phyloP scores from a whole-genome alignment of 1,140 invertebrate genomes.

The Lysiphlebus fabarum region DNA sequence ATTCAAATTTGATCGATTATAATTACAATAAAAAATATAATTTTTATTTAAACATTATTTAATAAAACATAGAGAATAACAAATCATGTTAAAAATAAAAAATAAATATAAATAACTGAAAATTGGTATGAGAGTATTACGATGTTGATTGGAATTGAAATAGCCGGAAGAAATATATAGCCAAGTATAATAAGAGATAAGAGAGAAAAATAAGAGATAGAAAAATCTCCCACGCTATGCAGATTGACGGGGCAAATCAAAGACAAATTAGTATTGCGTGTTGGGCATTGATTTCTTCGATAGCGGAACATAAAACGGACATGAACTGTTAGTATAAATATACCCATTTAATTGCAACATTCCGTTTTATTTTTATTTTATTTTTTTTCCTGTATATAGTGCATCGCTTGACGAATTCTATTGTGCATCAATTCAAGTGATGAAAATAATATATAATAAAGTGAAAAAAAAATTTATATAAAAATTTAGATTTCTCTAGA shows the following conservation, averaged over 20 bases:
- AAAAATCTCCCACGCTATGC: conserved; percentile 48
- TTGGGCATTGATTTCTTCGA: conserved; percentile 53
- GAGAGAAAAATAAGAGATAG: neutral
- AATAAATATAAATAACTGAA: neutral
- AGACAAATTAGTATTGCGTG: conserved; percentile 56
- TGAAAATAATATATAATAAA: no score
- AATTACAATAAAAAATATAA: no score
- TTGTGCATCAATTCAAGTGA: no score
- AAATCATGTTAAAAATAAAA: no score
- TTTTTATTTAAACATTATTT: no score
- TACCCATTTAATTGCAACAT: conserved; percentile 6
- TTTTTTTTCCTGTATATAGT: neutral
- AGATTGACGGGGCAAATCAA: conserved; percentile 46
- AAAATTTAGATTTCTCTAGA: no score
- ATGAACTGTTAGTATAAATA: conserved; percentile 43
- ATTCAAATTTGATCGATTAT: no score
- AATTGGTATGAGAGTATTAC: conserved; percentile 9
- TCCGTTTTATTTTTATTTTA: neutral
- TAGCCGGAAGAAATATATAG: neutral
- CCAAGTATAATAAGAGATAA: neutral
- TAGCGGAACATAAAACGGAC: conserved; percentile 42
- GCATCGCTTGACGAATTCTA: no score
- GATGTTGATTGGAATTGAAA: neutral
- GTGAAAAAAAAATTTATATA: no score
- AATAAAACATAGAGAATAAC: no score